A percentile compares a stretch with the other conserved stretches of the same genome.
Conservation (phyloP, 2,888 invertebrate genomes). For the Hydrotaea cyrtoneurina region DNA sequence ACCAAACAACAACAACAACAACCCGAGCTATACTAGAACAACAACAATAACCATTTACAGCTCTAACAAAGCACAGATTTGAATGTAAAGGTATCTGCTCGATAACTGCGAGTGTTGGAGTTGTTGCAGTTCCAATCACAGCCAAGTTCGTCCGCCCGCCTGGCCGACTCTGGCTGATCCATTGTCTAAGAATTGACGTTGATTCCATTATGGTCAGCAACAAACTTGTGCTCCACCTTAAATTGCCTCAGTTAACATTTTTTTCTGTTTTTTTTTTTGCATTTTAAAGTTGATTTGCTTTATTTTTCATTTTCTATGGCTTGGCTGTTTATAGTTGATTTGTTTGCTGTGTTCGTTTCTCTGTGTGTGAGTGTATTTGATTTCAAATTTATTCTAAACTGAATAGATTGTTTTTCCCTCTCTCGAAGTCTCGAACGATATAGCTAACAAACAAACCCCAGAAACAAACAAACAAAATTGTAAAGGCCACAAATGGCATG, state of each 20-base stretch:
- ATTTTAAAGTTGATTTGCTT: slow-evolving; percentile 22
- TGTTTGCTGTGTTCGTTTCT: not conserved
- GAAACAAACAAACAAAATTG: slow-evolving; percentile 36
- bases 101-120: not conserved
- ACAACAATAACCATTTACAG: not conserved
- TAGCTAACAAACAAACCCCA: not conserved
- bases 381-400: slow-evolving; percentile 50
- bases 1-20: not conserved
- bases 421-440: not conserved
- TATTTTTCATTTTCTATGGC: slow-evolving; percentile 3
- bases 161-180: not conserved
- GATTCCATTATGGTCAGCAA: slow-evolving; percentile 23
- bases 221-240: slow-evolving; percentile 61
- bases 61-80: not conserved
- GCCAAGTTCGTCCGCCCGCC: not conserved
- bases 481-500: slow-evolving; percentile 65
- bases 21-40: not conserved
- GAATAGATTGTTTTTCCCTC: slow-evolving; percentile 11
- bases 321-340: slow-evolving; percentile 44
- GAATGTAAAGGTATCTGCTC: not conserved
- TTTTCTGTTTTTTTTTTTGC: slow-evolving; percentile 35
- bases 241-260: slow-evolving; percentile 45
- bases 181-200: slow-evolving; percentile 10
- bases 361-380: slow-evolving; percentile 33
- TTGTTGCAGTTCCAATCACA: slow-evolving; percentile 2